phyloP scores from a whole-genome alignment of 2,888 invertebrate species.

The Tetranychus piercei region DNA sequence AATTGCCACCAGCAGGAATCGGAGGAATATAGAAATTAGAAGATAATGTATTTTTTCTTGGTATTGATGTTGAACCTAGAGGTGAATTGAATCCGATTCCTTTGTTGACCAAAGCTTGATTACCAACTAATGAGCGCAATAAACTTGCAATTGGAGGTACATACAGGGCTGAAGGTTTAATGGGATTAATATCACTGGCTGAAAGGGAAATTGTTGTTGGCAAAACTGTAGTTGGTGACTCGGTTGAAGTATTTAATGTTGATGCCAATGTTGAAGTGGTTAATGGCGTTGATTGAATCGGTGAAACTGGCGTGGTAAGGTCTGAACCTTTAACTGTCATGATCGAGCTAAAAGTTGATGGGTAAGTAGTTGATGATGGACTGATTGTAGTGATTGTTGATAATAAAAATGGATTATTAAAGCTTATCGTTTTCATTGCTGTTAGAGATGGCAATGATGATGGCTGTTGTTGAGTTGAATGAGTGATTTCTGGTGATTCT shows the following conservation, averaged over 20 bases:
- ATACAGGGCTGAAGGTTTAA: background rate
- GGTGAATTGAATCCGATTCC: background rate
- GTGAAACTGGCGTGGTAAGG: background rate
- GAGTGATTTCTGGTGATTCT: background rate
- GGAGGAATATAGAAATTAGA: slow-evolving; percentile 1
- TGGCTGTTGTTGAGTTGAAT: too few species aligned
- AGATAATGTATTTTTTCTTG: background rate
- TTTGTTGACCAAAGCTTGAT: background rate
- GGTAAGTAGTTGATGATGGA: background rate
- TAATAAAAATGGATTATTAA: too few species aligned
- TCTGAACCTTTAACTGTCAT: background rate
- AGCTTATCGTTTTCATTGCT: too few species aligned
- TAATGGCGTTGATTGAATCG: background rate
- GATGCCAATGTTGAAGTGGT: background rate
- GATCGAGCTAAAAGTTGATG: background rate
- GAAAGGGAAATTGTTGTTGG: background rate
- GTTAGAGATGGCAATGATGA: too few species aligned
- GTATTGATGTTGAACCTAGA: background rate
- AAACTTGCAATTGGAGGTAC: background rate
- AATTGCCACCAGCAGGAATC: background rate
- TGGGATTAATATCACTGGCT: background rate
- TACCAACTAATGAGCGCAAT: background rate
- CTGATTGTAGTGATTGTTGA: background rate
- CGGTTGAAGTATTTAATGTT: background rate
- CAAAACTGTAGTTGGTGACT: background rate